Evolutionary conservation across 2,113 vertebrate genomes (phyloP).

Genomic region (Opisthocomus hoazin): DNA sequence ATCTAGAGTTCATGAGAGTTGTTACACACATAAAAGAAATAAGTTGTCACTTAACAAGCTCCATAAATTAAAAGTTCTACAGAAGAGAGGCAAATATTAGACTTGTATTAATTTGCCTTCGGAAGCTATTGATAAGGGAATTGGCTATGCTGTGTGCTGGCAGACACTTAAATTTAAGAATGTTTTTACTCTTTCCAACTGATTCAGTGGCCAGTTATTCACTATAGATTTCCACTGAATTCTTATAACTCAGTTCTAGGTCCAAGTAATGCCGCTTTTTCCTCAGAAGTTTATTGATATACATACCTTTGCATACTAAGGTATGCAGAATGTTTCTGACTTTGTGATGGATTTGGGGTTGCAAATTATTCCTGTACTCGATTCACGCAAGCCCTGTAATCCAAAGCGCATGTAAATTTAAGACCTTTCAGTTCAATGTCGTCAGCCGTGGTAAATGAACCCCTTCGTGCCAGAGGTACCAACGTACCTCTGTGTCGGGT

Average conservation of each 20-base stretch:
- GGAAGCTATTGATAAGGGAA: neutral
- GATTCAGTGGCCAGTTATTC: neutral
- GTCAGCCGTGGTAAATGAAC: neutral
- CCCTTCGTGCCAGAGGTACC: neutral
- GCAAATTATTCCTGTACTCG: neutral
- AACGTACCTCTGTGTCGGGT: accelerated
- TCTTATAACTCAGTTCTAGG: neutral
- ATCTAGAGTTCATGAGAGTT: neutral
- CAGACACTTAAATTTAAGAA: neutral
- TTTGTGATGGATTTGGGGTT: neutral
- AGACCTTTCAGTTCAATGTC: neutral
- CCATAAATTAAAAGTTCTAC: too few relatives aligned
- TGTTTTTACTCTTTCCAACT: neutral
- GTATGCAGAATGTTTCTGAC: neutral
- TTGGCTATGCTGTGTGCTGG: neutral
- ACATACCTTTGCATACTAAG: neutral
- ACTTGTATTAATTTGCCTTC: neutral
- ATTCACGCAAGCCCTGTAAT: neutral
- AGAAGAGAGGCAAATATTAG: neutral
- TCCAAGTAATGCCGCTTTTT: neutral
- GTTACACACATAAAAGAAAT: neutral
- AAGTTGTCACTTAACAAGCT: neutral
- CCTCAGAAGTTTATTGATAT: too few relatives aligned
- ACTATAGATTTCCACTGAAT: neutral
- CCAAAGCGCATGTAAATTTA: neutral